A percentile compares a stretch with the other conserved stretches of the same genome.
Conservation (phyloP, 2,888 invertebrate genomes). For the Adelognathus sp. region DNA sequence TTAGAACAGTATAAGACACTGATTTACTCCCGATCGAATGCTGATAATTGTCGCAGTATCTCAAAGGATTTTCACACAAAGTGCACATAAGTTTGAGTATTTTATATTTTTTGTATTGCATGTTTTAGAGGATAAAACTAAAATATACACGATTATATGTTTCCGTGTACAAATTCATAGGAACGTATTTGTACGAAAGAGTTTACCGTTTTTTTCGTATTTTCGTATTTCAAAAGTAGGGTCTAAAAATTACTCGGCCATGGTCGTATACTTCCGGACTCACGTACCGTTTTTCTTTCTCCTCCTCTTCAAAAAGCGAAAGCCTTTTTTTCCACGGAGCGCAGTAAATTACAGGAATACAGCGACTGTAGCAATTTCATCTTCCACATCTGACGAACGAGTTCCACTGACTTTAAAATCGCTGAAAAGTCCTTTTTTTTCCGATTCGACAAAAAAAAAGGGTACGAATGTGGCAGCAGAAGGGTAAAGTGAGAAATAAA, state of each 20-base stretch:
- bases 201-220: not conserved
- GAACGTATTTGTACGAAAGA: not conserved
- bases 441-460: slow-evolving; percentile 37
- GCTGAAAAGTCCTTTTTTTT: slow-evolving; percentile 9
- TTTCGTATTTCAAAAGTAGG: not conserved
- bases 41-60: not conserved
- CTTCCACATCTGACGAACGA: slow-evolving; percentile 35
- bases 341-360: slow-evolving; percentile 37
- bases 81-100: too few species aligned
- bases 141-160: too few species aligned
- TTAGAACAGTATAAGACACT: not conserved
- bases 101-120: too few species aligned
- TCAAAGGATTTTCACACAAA: not conserved
- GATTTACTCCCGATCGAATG: not conserved
- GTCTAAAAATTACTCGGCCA: not conserved
- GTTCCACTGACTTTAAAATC: slow-evolving; percentile 63
- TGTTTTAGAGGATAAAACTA: too few species aligned
- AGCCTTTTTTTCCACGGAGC: slow-evolving; percentile 16
- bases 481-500: not conserved
- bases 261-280: slow-evolving; percentile 18
- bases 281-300: slow-evolving; percentile 30
- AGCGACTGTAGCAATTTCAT: slow-evolving; percentile 18
- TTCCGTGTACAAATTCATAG: too few species aligned
- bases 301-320: slow-evolving; percentile 11
- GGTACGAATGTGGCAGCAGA: not conserved